Conservation (phyloP, 2,888 invertebrate species). For the Dugesia japonica region DNA sequence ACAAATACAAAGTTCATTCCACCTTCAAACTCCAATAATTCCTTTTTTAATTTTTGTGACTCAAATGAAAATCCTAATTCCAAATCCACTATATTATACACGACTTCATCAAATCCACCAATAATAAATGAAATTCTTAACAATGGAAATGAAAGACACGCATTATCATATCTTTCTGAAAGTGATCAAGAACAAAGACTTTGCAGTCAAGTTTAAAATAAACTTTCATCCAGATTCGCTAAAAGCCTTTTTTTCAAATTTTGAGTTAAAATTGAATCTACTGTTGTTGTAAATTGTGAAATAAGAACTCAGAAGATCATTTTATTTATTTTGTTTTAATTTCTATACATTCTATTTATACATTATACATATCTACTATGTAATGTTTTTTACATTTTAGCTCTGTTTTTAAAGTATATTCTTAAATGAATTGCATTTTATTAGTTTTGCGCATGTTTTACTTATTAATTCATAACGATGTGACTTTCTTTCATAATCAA, state of each 20-base stretch:
- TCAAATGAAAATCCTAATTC: neutral
- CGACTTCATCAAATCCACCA: neutral
- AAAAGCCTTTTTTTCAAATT: neutral
- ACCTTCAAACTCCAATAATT: neutral
- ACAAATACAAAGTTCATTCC: neutral
- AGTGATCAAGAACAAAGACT: conserved; percentile 12
- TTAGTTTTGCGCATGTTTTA: too few relatives aligned
- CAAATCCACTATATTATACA: neutral
- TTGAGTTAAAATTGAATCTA: too few relatives aligned
- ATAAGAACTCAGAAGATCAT: too few relatives aligned
- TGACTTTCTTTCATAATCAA: too few relatives aligned
- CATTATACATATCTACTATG: too few relatives aligned
- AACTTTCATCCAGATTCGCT: neutral
- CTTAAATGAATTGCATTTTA: too few relatives aligned
- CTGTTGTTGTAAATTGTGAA: too few relatives aligned
- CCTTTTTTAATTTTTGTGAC: neutral
- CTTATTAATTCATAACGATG: too few relatives aligned
- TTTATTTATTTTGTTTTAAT: too few relatives aligned
- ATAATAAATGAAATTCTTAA: neutral
- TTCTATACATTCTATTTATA: too few relatives aligned
- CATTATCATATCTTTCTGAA: neutral
- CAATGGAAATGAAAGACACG: neutral
- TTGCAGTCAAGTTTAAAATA: conserved; percentile 9
- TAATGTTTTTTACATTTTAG: too few relatives aligned
- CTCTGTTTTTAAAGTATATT: too few relatives aligned